Percentiles rank a stretch among this genome's conserved stretches.
Conservation (phyloP, 1,140 invertebrate species). For the Papilio machaon region DNA sequence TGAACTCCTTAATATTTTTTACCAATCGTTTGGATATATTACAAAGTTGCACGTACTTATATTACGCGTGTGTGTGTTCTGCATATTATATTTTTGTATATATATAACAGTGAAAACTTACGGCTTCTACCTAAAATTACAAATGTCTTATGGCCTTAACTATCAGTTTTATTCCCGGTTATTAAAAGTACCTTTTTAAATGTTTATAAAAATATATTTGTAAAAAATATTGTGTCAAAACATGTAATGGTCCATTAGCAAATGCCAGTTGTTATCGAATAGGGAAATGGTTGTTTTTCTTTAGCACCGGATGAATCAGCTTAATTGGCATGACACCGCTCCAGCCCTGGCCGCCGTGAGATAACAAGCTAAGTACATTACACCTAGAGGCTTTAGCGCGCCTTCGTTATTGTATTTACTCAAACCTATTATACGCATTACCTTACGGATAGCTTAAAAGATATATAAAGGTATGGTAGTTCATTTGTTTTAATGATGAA, state of each 20-base stretch:
- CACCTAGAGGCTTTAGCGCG: conserved; percentile 22
- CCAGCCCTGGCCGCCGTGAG: conserved; percentile 34
- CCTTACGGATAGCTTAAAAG: not conserved
- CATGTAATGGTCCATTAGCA: conserved; percentile 13
- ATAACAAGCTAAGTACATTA: conserved; percentile 38
- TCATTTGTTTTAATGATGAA: not conserved
- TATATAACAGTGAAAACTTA: not conserved
- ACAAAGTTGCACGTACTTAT: not conserved
- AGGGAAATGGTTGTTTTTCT: conserved; percentile 38
- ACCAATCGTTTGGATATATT: not conserved
- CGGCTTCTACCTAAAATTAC: not conserved
- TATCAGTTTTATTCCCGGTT: not conserved
- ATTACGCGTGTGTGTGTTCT: not conserved
- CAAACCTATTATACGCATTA: conserved; percentile 19
- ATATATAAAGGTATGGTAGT: not conserved
- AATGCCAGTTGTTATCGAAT: conserved; percentile 31
- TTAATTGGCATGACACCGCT: conserved; percentile 58
- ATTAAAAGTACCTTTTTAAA: not conserved
- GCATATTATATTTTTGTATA: not conserved
- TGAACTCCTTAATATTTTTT: not conserved
- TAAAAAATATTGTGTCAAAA: not conserved
- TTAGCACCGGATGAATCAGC: conserved; percentile 42
- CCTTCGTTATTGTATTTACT: conserved; percentile 31
- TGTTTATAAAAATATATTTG: not conserved
- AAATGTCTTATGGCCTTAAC: too few relatives aligned